Conservation (phyloP, 1,140 invertebrate genomes). For the Drosophila burlai region DNA sequence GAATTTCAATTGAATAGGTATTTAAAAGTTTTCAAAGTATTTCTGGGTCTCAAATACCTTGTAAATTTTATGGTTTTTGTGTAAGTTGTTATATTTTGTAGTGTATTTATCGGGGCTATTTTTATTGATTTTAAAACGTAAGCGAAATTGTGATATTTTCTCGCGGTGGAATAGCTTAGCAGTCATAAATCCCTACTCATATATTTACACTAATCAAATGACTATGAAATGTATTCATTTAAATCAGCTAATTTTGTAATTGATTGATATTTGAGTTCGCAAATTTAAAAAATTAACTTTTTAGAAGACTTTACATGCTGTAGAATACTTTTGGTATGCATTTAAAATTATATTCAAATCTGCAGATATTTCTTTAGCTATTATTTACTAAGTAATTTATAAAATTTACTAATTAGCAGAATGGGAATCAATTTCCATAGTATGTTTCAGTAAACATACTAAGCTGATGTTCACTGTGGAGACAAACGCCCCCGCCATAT, state of each 20-base stretch:
- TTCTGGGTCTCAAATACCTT: too few relatives aligned
- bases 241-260: neutral
- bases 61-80: neutral
- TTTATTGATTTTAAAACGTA: neutral
- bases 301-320: neutral
- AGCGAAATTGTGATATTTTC: neutral
- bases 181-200: neutral
- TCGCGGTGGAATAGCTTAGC: too few relatives aligned
- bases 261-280: neutral
- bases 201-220: neutral
- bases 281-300: neutral
- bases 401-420: too few relatives aligned
- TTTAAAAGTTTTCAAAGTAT: neutral
- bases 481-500: conserved; percentile 15
- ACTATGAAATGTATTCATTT: neutral
- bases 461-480: neutral
- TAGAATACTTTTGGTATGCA: too few relatives aligned
- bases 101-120: neutral
- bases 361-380: neutral
- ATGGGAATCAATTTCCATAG: too few relatives aligned
- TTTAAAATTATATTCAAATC: neutral
- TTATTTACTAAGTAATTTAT: too few relatives aligned
- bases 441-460: neutral
- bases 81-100: neutral
- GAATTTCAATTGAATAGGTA: too few relatives aligned